Conservation (phyloP, 2,113 vertebrate genomes). For the Brachionichthys hirsutus region DNA sequence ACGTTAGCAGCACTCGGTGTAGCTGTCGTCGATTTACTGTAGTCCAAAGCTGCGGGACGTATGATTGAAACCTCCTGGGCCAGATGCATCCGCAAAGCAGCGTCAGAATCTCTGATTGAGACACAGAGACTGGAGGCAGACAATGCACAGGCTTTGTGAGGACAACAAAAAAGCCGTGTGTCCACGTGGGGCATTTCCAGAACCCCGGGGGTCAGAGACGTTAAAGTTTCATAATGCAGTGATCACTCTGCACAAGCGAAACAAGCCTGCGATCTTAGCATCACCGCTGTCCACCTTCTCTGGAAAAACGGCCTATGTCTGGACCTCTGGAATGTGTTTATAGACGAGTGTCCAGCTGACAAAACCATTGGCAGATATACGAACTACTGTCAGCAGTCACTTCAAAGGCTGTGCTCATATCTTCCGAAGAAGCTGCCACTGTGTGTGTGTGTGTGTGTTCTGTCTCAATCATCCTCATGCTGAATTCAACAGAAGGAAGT, state of each 20-base stretch:
- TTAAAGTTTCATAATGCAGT: slow-evolving; percentile 66
- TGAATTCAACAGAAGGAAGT: slow-evolving; percentile 48
- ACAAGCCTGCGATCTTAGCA: slow-evolving; percentile 56
- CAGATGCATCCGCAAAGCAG: slow-evolving; percentile 70
- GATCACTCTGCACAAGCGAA: slow-evolving; percentile 61
- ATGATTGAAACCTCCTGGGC: slow-evolving; percentile 65
- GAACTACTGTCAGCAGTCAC: slow-evolving; percentile 65
- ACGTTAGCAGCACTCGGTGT: slow-evolving; percentile 44
- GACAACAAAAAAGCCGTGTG: slow-evolving; percentile 66
- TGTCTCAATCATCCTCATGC: slow-evolving; percentile 33
- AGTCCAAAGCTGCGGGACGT: slow-evolving; percentile 49
- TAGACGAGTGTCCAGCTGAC: slow-evolving; percentile 65
- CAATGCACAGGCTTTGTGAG: slow-evolving; percentile 62
- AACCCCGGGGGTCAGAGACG: slow-evolving; percentile 61
- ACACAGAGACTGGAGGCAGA: slow-evolving; percentile 49
- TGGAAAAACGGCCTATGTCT: slow-evolving; percentile 63
- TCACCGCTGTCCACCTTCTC: slow-evolving; percentile 36
- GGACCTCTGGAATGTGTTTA: slow-evolving; percentile 69
- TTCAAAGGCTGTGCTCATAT: slow-evolving; percentile 62
- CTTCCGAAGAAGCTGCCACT: slow-evolving; percentile 48
- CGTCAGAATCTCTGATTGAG: slow-evolving; percentile 55
- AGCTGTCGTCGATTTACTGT: slow-evolving; percentile 59
- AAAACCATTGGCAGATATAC: slow-evolving; percentile 66
- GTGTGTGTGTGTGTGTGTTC: slow-evolving; percentile 68
- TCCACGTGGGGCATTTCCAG: slow-evolving; percentile 59